Evolutionary conservation across 2,888 invertebrate species (phyloP).

Genomic region (Myathropa florea): DNA sequence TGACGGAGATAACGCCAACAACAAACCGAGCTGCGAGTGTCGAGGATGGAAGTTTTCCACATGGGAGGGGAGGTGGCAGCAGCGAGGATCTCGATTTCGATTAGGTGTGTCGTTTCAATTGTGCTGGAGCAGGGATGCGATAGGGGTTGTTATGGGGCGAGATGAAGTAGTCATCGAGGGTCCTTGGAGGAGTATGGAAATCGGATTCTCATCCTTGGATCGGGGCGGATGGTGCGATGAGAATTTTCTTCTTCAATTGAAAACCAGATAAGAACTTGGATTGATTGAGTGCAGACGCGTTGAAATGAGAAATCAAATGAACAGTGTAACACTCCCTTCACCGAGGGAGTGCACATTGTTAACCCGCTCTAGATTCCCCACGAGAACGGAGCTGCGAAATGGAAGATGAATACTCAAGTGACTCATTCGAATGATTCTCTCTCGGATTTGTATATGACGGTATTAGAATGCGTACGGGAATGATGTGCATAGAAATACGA

Average conservation of each 20-base stretch:
- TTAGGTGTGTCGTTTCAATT: slow-evolving; percentile 24
- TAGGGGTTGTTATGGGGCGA: neutral
- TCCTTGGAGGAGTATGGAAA: slow-evolving; percentile 21
- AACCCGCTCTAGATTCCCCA: neutral
- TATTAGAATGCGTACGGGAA: too few relatives aligned
- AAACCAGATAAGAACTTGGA: neutral
- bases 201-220: neutral
- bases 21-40: neutral
- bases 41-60: slow-evolving; percentile 3
- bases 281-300: neutral
- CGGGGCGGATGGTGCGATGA: neutral
- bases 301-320: neutral
- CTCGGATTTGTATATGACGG: neutral
- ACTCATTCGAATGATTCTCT: neutral
- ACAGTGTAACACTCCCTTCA: neutral
- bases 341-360: neutral
- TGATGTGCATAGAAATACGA: too few relatives aligned
- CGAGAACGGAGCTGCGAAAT: neutral
- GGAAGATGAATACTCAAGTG: neutral
- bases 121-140: neutral
- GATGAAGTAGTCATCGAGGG: neutral
- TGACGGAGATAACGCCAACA: slow-evolving; percentile 38
- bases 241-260: too few relatives aligned
- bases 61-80: neutral
- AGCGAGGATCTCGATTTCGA: neutral